These are phyloP conservation scores for Amphipoea oculea DNA, from an alignment of 2,888 invertebrate species.

Conservation along the genomic window DNA sequence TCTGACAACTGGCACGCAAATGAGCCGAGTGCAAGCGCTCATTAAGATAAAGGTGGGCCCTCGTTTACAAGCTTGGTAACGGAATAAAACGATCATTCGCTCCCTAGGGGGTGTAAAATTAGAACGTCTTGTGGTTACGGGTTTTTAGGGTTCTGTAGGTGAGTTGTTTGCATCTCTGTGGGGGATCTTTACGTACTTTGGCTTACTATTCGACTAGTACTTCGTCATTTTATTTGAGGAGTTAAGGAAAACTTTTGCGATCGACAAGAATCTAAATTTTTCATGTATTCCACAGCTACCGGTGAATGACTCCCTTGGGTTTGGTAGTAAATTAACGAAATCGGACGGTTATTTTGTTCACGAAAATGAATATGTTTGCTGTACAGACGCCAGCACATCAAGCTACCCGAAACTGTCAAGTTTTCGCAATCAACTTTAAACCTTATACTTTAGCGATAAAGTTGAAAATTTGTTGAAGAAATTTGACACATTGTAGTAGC, in stretches of 20 bases:
- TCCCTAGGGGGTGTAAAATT: conserved; percentile 30
- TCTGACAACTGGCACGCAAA: conserved; percentile 62
- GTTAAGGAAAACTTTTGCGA: neutral
- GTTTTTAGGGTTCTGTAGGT: conserved; percentile 17
- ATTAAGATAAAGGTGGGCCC: conserved; percentile 61
- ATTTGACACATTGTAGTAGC: no score
- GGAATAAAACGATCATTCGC: conserved; percentile 62
- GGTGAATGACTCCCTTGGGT: neutral
- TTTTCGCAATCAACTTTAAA: no score
- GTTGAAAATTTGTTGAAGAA: no score
- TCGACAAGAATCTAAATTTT: neutral
- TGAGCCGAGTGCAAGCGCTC: conserved; percentile 56
- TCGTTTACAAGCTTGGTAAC: conserved; percentile 58
- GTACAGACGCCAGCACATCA: no score
- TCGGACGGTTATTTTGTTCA: neutral
- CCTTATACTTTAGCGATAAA: no score
- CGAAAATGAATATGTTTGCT: neutral
- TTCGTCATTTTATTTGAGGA: neutral
- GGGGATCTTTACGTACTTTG: neutral
- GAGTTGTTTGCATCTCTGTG: neutral
- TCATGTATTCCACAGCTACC: neutral
- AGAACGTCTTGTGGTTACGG: conserved; percentile 20
- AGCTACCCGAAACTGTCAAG: no score
- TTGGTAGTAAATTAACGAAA: neutral
- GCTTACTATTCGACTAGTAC: no score